Percentiles rank a stretch among this genome's conserved stretches.
phyloP scores from a whole-genome alignment of 2,888 invertebrate species.

The Keiferia lycopersicella region DNA sequence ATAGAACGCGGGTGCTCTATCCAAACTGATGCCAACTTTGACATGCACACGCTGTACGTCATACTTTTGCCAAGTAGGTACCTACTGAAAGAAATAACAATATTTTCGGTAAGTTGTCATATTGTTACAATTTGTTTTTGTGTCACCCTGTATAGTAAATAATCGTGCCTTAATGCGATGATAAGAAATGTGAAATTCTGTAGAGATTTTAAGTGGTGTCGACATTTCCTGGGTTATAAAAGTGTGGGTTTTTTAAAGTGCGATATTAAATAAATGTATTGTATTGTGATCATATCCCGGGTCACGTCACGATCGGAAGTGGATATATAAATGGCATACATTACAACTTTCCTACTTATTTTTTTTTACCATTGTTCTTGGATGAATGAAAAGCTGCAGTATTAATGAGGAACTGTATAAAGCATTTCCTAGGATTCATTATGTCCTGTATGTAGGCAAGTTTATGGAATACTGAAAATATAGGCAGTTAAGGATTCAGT shows the following conservation, averaged over 20 bases:
- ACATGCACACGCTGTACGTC: background rate
- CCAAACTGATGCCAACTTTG: background rate
- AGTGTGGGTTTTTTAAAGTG: background rate
- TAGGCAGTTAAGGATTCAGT: too few species aligned
- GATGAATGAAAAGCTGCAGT: background rate
- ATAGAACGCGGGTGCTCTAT: background rate
- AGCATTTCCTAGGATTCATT: background rate
- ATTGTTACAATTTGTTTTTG: too few species aligned
- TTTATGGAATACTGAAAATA: too few species aligned
- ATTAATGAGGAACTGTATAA: background rate
- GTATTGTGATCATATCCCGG: background rate
- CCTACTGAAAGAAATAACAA: background rate
- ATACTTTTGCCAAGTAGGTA: background rate
- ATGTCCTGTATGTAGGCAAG: too few species aligned
- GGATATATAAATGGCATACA: background rate
- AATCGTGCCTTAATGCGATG: constrained; percentile 10
- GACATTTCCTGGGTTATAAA: constrained; percentile 13
- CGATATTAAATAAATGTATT: too few species aligned
- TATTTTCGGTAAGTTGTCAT: too few species aligned
- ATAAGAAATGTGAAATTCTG: constrained; percentile 12
- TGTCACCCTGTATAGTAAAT: background rate
- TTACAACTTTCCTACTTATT: background rate
- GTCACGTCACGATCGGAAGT: constrained; percentile 10
- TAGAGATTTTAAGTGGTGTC: constrained; percentile 10
- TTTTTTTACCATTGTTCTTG: constrained; percentile 3